Conservation (phyloP, 2,113 vertebrate genomes). For the Nanorana parkeri region DNA sequence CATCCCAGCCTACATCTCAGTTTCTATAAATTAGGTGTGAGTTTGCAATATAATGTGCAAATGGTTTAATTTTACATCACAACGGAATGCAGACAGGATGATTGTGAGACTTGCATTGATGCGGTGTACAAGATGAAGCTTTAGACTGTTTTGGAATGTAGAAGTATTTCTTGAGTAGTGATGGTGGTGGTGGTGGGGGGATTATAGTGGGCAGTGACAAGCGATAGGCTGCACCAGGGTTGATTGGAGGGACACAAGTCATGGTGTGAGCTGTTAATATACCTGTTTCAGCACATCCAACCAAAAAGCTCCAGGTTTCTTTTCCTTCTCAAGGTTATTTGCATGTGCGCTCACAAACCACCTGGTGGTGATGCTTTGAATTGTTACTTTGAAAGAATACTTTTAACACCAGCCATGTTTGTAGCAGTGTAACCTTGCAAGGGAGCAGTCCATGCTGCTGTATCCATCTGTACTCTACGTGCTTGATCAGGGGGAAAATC, state of each 20-base stretch:
- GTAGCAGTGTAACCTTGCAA: constrained; percentile 98
- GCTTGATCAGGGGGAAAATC: constrained; percentile 92
- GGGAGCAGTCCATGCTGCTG: constrained; percentile 89
- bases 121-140: constrained; percentile 1
- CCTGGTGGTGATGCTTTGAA: constrained; percentile 95
- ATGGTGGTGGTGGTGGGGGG: background rate
- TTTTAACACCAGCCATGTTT: constrained; percentile 99
- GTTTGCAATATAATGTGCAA: background rate
- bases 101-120: background rate
- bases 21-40: background rate
- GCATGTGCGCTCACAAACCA: constrained; percentile 86
- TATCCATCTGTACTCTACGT: constrained; percentile 88
- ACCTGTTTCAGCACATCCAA: constrained; percentile 54
- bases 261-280: constrained; percentile 17
- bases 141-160: background rate
- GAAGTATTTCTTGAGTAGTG: background rate
- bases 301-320: constrained; percentile 43
- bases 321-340: constrained; percentile 64
- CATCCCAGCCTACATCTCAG: background rate
- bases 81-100: constrained; percentile 15
- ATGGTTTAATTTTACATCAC: background rate
- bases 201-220: constrained; percentile 23
- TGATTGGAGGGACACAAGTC: constrained; percentile 30
- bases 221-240: background rate
- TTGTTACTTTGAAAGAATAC: constrained; percentile 94